Percentiles rank a stretch among this genome's conserved stretches.
These are phyloP conservation scores for Siphamia tubifer DNA, from an alignment of 2,113 vertebrate species.

Conservation along the genomic window DNA sequence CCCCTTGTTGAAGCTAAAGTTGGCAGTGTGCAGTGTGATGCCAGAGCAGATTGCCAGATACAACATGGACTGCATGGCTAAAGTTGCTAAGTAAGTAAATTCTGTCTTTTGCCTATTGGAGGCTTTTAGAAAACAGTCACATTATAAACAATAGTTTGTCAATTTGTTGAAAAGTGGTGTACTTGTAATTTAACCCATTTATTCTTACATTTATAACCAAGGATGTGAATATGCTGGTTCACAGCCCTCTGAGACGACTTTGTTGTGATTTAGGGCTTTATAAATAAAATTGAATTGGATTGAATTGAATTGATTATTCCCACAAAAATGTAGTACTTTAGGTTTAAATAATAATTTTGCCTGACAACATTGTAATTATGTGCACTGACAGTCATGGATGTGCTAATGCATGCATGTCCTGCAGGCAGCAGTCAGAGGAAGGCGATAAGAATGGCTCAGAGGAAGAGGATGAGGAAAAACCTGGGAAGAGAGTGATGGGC, in stretches of 20 bases:
- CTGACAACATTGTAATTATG: too few relatives aligned
- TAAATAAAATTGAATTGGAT: too few relatives aligned
- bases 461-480: slow-evolving; percentile 97
- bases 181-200: too few relatives aligned
- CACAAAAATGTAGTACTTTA: background rate
- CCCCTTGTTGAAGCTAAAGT: slow-evolving; percentile 91
- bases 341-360: too few relatives aligned
- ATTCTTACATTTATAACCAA: too few relatives aligned
- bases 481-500: slow-evolving; percentile 94
- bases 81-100: slow-evolving; percentile 85
- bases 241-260: too few relatives aligned
- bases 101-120: background rate
- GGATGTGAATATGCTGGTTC: too few relatives aligned
- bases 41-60: slow-evolving; percentile 93
- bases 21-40: slow-evolving; percentile 95
- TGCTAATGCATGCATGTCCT: slow-evolving; percentile 1
- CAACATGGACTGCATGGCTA: slow-evolving; percentile 96
- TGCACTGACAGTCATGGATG: too few relatives aligned
- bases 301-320: too few relatives aligned
- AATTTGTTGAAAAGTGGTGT: too few relatives aligned
- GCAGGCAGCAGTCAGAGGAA: slow-evolving; percentile 91
- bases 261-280: too few relatives aligned
- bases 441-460: slow-evolving; percentile 94
- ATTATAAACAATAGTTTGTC: too few relatives aligned
- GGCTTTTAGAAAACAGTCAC: background rate